Evolutionary conservation across 2,797 vertebrate species (phyloP).

Genomic region (Ispidina picta): DNA sequence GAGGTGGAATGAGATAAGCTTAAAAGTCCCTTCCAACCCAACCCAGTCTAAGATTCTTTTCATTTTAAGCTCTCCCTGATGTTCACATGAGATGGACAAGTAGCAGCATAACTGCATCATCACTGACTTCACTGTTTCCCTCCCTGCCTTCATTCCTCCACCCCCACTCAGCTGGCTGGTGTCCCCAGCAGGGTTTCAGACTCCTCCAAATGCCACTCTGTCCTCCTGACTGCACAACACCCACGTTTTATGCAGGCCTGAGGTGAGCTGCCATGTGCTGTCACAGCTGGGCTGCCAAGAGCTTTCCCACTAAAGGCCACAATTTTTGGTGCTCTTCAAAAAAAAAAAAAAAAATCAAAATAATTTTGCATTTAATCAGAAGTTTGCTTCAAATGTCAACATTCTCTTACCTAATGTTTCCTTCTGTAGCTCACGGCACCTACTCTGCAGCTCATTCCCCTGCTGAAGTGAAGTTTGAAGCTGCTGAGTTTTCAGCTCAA

Average conservation of each 20-base stretch:
- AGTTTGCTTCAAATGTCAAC: neutral
- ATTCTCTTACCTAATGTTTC: constrained; percentile 74
- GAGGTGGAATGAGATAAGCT: no score
- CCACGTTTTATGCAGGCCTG: neutral
- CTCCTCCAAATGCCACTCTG: neutral
- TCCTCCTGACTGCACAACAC: neutral
- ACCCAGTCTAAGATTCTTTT: neutral
- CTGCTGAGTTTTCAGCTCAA: constrained; percentile 74
- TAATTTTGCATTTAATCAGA: neutral
- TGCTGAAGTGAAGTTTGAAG: constrained; percentile 72
- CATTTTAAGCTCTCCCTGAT: neutral
- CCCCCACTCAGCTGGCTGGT: neutral
- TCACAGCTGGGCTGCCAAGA: neutral
- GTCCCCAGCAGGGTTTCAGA: neutral
- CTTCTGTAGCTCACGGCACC: constrained; percentile 75
- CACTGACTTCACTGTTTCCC: neutral
- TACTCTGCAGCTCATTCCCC: constrained; percentile 72
- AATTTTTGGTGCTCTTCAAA: neutral
- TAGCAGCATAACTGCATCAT: neutral
- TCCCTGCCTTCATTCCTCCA: neutral
- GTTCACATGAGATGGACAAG: neutral
- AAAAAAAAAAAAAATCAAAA: neutral
- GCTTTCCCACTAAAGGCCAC: neutral
- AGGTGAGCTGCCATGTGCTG: neutral
- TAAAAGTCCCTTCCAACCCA: no score